Conservation (phyloP, 2,888 invertebrate species). For the Eupithecia tripunctaria region DNA sequence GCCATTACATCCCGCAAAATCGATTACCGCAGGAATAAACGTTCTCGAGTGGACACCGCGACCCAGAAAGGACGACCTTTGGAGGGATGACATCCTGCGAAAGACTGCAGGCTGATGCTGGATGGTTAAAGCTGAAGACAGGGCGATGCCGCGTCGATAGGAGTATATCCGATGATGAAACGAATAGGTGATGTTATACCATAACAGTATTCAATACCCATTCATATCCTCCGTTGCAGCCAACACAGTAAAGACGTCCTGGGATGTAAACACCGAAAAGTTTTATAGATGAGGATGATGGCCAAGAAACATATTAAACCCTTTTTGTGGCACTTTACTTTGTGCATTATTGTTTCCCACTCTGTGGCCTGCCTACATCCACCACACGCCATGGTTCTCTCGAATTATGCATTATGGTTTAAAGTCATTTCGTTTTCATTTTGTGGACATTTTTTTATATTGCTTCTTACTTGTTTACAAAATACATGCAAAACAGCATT, state of each 20-base stretch:
- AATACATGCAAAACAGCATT: neutral
- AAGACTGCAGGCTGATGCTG: too few relatives aligned
- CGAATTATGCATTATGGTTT: neutral
- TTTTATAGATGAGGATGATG: slow-evolving; percentile 53
- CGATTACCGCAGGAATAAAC: neutral
- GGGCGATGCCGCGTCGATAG: neutral
- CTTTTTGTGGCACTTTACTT: neutral
- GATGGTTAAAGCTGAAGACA: neutral
- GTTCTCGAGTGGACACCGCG: neutral
- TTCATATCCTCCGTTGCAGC: neutral
- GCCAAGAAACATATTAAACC: slow-evolving; percentile 46
- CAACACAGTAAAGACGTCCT: slow-evolving; percentile 46
- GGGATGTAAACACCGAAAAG: slow-evolving; percentile 57
- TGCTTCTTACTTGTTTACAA: neutral
- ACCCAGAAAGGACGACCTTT: neutral
- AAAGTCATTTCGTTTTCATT: neutral
- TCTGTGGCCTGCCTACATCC: neutral
- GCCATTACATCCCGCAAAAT: neutral
- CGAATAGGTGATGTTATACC: neutral
- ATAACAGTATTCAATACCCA: neutral
- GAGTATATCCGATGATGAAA: neutral
- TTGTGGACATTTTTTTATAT: neutral
- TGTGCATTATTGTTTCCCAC: neutral
- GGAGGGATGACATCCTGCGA: neutral
- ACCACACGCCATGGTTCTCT: neutral